phyloP scores from a whole-genome alignment of 2,888 invertebrate species.

The Cremastinae sp. region DNA sequence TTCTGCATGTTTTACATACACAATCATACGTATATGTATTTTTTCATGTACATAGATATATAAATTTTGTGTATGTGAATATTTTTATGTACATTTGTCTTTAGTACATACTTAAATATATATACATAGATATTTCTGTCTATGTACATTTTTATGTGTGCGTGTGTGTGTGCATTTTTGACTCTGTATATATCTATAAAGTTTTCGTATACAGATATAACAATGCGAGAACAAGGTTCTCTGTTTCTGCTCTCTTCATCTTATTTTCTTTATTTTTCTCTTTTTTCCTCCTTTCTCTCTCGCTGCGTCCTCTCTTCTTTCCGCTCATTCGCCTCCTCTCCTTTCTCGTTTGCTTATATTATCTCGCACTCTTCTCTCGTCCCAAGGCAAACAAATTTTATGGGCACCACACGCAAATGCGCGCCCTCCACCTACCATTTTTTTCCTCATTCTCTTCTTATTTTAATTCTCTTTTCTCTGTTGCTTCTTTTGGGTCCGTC shows the following conservation, averaged over 20 bases:
- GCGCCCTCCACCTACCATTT: conserved; percentile 55
- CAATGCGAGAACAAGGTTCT: conserved; percentile 53
- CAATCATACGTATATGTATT: conserved; percentile 1
- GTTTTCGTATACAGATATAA: conserved; percentile 17
- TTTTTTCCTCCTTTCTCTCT: conserved; percentile 34
- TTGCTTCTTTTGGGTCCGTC: conserved; percentile 56
- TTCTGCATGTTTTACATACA: conserved; percentile 22
- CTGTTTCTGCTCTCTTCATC: too few species aligned
- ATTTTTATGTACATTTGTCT: conserved; percentile 48
- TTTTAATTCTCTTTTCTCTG: conserved; percentile 59
- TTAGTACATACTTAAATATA: conserved; percentile 8
- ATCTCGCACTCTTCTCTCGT: conserved; percentile 65
- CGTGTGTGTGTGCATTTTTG: too few species aligned
- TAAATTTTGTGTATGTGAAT: conserved; percentile 3
- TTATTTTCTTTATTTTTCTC: conserved; percentile 58
- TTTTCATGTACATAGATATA: conserved; percentile 38
- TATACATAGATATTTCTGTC: conserved; percentile 15
- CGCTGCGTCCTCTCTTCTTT: conserved; percentile 33
- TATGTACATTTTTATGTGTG: conserved; percentile 2
- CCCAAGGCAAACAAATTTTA: conserved; percentile 78
- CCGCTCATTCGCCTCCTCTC: conserved; percentile 31
- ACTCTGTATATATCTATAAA: too few species aligned
- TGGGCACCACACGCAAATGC: conserved; percentile 68
- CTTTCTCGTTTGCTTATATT: conserved; percentile 48
- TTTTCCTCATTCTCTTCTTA: conserved; percentile 46